Conservation (phyloP, 2,797 vertebrate genomes). For the Takifugu rubripes region DNA sequence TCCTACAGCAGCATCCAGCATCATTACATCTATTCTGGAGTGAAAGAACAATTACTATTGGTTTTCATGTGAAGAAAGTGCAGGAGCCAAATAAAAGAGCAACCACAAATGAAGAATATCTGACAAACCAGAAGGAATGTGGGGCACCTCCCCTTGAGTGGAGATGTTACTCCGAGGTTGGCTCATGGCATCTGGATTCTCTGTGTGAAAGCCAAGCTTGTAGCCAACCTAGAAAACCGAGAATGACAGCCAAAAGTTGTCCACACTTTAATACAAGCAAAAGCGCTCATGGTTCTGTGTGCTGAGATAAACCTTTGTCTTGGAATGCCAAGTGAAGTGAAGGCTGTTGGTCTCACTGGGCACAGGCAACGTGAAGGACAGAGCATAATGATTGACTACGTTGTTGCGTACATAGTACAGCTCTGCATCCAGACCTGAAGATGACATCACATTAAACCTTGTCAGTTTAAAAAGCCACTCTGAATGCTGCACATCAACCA, state of each 20-base stretch:
- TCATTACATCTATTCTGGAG: too few relatives aligned
- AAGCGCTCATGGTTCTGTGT: too few relatives aligned
- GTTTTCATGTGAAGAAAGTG: background rate
- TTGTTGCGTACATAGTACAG: constrained; percentile 94
- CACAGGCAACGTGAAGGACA: constrained; percentile 93
- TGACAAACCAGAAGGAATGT: constrained; percentile 83
- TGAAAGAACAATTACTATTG: too few relatives aligned
- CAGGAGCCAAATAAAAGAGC: background rate
- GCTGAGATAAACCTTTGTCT: constrained; percentile 76
- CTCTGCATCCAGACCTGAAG: constrained; percentile 91
- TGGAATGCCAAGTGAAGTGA: constrained; percentile 94
- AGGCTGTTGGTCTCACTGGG: constrained; percentile 93
- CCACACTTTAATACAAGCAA: background rate
- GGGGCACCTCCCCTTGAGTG: constrained; percentile 88
- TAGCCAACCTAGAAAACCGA: constrained; percentile 85
- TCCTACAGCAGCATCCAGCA: too few relatives aligned
- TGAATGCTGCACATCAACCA: too few relatives aligned
- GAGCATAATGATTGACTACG: constrained; percentile 89
- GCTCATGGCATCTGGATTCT: constrained; percentile 88
- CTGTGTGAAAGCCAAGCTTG: constrained; percentile 88
- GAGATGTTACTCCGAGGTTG: constrained; percentile 90
- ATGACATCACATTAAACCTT: constrained; percentile 12
- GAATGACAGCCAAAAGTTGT: background rate
- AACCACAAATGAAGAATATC: background rate
- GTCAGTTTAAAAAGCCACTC: background rate